Evolutionary conservation across 1,140 invertebrate species (phyloP).

Genomic region (Scaptomyza hsui): DNA sequence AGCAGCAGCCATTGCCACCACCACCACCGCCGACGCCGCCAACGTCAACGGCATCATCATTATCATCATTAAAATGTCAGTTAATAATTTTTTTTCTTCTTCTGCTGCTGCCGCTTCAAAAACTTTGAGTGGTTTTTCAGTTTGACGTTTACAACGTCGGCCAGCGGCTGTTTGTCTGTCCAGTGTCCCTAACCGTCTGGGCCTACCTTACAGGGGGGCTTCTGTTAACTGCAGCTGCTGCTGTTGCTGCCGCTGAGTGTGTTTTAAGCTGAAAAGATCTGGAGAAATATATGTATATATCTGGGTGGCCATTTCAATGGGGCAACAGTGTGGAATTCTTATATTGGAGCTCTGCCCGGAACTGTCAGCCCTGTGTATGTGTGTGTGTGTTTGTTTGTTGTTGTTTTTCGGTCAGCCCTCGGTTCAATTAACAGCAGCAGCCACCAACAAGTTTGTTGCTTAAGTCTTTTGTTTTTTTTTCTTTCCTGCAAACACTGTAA

Average conservation of each 20-base stretch:
- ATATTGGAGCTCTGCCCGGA: constrained; percentile 2
- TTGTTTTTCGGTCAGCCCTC: constrained; percentile 16
- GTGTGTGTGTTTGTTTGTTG: not conserved
- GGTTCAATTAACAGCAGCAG: constrained; percentile 16
- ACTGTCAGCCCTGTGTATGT: not conserved
- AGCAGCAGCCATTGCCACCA: not conserved
- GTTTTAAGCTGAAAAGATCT: constrained; percentile 26
- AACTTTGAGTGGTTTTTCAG: constrained; percentile 66
- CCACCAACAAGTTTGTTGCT: constrained; percentile 59
- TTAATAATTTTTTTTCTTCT: constrained; percentile 74
- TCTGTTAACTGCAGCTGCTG: constrained; percentile 4
- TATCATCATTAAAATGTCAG: constrained; percentile 82
- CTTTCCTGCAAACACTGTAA: constrained; percentile 11
- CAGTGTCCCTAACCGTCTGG: not conserved
- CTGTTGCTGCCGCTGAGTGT: constrained; percentile 1
- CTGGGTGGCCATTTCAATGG: constrained; percentile 42
- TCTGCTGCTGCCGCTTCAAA: constrained; percentile 26
- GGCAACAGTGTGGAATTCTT: constrained; percentile 4
- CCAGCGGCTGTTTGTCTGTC: constrained; percentile 15
- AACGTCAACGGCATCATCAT: constrained; percentile 80
- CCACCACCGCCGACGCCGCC: constrained; percentile 26
- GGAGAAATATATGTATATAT: constrained; percentile 20
- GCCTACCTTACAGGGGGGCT: constrained; percentile 18
- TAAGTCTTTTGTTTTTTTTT: constrained; percentile 76
- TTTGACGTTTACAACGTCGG: constrained; percentile 60